Base-by-base conservation (phyloP, 2,888 invertebrate genomes). In the Lycophotia porphyrea region DNA sequence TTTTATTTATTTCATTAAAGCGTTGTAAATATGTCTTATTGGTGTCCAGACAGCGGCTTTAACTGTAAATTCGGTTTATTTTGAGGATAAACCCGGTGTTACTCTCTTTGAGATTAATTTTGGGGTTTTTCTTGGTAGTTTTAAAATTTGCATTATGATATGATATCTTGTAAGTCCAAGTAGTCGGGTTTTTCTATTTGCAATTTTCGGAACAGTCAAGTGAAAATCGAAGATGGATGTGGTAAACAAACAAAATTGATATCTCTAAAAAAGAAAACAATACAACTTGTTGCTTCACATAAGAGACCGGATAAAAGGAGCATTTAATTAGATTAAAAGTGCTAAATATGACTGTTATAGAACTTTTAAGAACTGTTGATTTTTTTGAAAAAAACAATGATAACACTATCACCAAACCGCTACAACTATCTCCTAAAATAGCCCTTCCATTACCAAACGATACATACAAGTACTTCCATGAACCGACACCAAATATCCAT, bases 11-110 rank as follows among this genome's bases (percentile, higher is more conserved):
- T 82, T 85, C 79, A 84, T 88, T 81, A 81, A 82, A 82, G 75
- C 72, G 85, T 82, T 88, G 75, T 87, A 87, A 87, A 87, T 86
- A 87, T 82, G 84, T 87, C 87, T 86, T 84, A 87, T 86, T 79
- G 81, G 76, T 84, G 86, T 79, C 79, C 87, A 82, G 85, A 88
- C 83, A 47, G 55, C 47, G 66, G 78, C 76, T 87, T 83, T 85
- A 79, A 80, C 80, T 82, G 76, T 87, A 88, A 85, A 88, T 88
- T 76, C 55, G 74, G 88, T 85, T 88, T 86, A 88, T 88, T 88
- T 88, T 80, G 78, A 86, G 85, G 69, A 63, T 85, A 84, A 81
- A 81, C 76, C 21, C 71, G 60, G 68, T 60, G 73, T 65, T 68
- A 76, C 71, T 74, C 71, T 73, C 73, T 70, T 74, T 71, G 61